A percentile compares a stretch with the other conserved stretches of the same genome.
phyloP scores from a whole-genome alignment of 2,888 invertebrate genomes.

The Troides aeacus region DNA sequence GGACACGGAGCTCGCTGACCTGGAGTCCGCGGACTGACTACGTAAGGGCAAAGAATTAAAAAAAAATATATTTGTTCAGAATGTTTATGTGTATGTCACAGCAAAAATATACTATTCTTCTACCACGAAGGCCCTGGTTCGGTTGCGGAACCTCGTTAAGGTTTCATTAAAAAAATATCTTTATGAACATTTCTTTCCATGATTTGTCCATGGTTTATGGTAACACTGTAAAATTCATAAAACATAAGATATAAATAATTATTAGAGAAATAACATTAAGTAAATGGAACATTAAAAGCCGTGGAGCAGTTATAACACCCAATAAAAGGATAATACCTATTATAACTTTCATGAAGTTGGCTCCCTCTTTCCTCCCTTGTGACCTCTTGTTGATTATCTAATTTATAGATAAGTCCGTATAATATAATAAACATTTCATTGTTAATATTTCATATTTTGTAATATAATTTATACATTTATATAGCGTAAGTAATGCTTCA shows the following conservation, averaged over 20 bases:
- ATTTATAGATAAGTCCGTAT: conserved; percentile 13
- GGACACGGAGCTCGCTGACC: no score
- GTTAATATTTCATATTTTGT: not conserved
- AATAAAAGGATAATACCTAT: conserved; percentile 18
- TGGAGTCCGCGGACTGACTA: no score
- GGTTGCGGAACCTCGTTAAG: no score
- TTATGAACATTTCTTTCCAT: not conserved
- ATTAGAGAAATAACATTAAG: not conserved
- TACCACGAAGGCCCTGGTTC: no score
- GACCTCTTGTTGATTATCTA: conserved; percentile 12
- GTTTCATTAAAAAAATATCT: no score
- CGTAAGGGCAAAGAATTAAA: no score
- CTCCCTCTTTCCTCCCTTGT: conserved; percentile 10
- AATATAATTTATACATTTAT: not conserved
- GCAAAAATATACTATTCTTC: no score
- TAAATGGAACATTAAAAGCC: conserved; percentile 13
- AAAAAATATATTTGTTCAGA: no score
- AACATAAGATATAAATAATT: not conserved
- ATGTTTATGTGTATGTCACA: no score
- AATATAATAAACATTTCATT: not conserved
- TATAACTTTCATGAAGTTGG: conserved; percentile 13
- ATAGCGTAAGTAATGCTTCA: not conserved
- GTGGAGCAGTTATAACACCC: conserved; percentile 11
- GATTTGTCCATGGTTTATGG: not conserved
- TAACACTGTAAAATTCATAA: not conserved